Evolutionary conservation across 2,888 invertebrate genomes (phyloP).

Genomic region (Orthonychiurus folsomi): DNA sequence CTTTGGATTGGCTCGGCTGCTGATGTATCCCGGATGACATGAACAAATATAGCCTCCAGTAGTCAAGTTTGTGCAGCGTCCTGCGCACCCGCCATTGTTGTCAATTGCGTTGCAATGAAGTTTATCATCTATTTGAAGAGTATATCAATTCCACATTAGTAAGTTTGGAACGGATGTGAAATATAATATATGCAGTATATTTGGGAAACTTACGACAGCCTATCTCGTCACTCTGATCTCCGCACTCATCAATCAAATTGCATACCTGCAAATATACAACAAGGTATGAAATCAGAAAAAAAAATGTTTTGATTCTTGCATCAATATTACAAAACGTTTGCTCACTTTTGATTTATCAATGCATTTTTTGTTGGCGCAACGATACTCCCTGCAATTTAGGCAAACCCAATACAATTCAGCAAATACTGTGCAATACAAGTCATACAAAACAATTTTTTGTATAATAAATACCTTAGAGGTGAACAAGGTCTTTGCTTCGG

Average conservation of each 20-base stretch:
- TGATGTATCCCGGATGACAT: slow-evolving; percentile 78
- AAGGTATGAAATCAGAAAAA: too few species aligned
- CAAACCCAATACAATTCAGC: too few species aligned
- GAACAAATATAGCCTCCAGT: slow-evolving; percentile 80
- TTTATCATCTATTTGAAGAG: slow-evolving; percentile 39
- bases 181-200: too few species aligned
- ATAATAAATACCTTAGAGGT: slow-evolving; percentile 43
- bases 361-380: slow-evolving; percentile 80
- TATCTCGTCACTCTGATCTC: slow-evolving; percentile 77
- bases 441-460: too few species aligned
- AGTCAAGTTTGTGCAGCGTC: slow-evolving; percentile 77
- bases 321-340: too few species aligned
- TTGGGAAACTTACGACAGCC: slow-evolving; percentile 64
- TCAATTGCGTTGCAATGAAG: slow-evolving; percentile 43
- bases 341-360: slow-evolving; percentile 63
- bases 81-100: slow-evolving; percentile 73
- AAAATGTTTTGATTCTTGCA: too few species aligned
- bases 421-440: too few species aligned
- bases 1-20: slow-evolving; percentile 68
- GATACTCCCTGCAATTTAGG: slow-evolving; percentile 71
- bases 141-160: slow-evolving; percentile 4
- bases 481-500: slow-evolving; percentile 67
- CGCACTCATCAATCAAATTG: slow-evolving; percentile 83
- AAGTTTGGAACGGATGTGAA: too few species aligned
- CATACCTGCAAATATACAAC: too few species aligned